Evolutionary conservation across 2,113 vertebrate species (phyloP).

Genomic region (Neofelis nebulosa): DNA sequence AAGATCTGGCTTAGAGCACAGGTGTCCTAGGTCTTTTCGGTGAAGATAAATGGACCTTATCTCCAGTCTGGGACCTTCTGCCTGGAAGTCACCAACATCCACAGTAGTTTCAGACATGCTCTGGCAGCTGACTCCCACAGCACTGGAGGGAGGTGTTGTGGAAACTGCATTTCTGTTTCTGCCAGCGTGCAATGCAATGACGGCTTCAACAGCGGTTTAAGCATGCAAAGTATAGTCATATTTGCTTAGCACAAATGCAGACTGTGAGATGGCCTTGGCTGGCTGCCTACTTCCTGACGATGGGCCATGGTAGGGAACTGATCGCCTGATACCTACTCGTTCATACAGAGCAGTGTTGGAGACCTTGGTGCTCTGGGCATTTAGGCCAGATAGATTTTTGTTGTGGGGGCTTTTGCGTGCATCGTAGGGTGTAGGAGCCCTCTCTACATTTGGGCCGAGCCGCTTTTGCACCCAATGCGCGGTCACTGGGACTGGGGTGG

Average conservation of each 20-base stretch:
- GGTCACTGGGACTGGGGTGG: not conserved
- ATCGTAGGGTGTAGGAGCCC: not conserved
- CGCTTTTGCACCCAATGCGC: too few species aligned
- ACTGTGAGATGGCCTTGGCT: not conserved
- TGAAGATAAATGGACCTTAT: not conserved
- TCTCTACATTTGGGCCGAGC: not conserved
- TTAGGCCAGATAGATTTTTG: too few species aligned
- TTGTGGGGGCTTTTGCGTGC: not conserved
- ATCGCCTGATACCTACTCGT: rapidly evolving
- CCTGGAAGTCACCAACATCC: too few species aligned
- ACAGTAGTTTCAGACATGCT: too few species aligned
- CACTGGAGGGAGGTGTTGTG: not conserved
- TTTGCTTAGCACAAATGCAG: not conserved
- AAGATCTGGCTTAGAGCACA: not conserved
- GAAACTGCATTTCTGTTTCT: not conserved
- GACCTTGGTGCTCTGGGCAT: not conserved
- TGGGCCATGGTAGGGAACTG: rapidly evolving
- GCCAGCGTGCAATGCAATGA: rapidly evolving
- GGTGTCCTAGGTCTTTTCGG: not conserved
- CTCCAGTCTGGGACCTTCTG: not conserved
- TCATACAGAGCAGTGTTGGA: not conserved
- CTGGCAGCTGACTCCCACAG: too few species aligned
- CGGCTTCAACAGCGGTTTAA: rapidly evolving
- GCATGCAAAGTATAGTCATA: rapidly evolving
- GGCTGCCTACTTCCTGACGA: not conserved